Percentiles rank a stretch among this genome's conserved stretches.
Conservation (phyloP, 2,888 invertebrate genomes). For the Tetrapedia diversipes region DNA sequence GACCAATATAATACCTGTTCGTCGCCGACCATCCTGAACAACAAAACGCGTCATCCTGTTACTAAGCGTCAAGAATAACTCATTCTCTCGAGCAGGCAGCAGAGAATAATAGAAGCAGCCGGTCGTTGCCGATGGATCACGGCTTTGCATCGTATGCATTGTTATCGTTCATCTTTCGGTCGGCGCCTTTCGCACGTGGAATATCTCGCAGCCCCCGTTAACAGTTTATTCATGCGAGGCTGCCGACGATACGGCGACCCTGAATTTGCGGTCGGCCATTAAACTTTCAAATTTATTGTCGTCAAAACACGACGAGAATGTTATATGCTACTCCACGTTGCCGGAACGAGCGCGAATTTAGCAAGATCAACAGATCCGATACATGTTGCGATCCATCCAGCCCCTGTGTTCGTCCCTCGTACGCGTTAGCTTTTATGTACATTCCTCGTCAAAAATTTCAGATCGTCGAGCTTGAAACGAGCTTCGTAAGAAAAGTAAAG, state of each 20-base stretch:
- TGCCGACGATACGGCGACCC: conserved; percentile 10
- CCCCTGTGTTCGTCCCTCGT: not conserved
- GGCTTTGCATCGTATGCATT: not conserved
- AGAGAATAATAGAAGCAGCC: conserved; percentile 10
- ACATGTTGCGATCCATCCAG: not conserved
- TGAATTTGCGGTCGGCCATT: conserved; percentile 18
- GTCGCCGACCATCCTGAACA: too few relatives aligned
- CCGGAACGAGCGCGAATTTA: conserved; percentile 9
- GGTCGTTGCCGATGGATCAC: not conserved
- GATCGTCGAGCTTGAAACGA: too few relatives aligned
- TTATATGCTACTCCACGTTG: conserved; percentile 18
- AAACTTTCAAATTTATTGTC: conserved; percentile 42
- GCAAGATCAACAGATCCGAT: conserved; percentile 6
- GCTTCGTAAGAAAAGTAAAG: too few relatives aligned
- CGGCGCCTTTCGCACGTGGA: conserved; percentile 7
- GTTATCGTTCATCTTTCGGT: conserved; percentile 9
- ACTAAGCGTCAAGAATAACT: not conserved
- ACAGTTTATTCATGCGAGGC: conserved; percentile 14
- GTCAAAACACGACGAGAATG: conserved; percentile 27
- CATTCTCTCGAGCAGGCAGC: not conserved
- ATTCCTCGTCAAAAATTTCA: too few relatives aligned
- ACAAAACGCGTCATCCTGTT: not conserved
- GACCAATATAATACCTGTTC: too few relatives aligned
- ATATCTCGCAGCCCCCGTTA: conserved; percentile 11
- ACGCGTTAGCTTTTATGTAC: not conserved